Evolutionary conservation across 2,888 invertebrate genomes (phyloP).

Genomic region (Mactromeris polynyma): DNA sequence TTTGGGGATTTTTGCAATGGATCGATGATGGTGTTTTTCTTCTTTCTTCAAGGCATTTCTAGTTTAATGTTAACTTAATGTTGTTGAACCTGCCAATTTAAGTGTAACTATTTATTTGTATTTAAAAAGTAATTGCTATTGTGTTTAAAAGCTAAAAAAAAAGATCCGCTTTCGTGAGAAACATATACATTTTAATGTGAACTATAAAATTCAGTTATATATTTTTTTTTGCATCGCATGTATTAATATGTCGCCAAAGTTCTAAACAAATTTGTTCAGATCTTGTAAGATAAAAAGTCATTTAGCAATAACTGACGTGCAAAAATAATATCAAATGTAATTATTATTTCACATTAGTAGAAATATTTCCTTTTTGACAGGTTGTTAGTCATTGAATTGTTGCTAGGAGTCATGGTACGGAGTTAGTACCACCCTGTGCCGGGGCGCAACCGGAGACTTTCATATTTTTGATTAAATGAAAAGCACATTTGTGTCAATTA

Average conservation of each 20-base stretch:
- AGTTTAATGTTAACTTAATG: no score
- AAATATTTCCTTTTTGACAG: slow-evolving; percentile 3
- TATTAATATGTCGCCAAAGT: not conserved
- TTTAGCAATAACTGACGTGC: not conserved
- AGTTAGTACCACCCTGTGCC: not conserved
- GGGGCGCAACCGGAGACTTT: not conserved
- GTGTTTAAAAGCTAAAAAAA: not conserved
- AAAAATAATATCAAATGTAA: not conserved
- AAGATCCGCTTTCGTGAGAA: not conserved
- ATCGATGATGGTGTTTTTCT: no score
- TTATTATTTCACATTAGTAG: slow-evolving; percentile 33
- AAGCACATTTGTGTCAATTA: not conserved
- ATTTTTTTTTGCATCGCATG: not conserved
- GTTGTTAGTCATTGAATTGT: not conserved
- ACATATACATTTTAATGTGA: not conserved
- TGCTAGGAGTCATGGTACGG: not conserved
- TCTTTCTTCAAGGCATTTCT: no score
- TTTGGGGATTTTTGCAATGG: no score
- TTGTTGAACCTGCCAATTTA: no score
- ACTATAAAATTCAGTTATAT: not conserved
- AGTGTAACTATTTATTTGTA: not conserved
- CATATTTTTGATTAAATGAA: not conserved
- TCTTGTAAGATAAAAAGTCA: slow-evolving; percentile 8
- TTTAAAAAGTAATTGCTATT: not conserved
- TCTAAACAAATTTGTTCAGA: not conserved